phyloP scores from a whole-genome alignment of 2,888 invertebrate genomes.

The Stomorhina lunata region DNA sequence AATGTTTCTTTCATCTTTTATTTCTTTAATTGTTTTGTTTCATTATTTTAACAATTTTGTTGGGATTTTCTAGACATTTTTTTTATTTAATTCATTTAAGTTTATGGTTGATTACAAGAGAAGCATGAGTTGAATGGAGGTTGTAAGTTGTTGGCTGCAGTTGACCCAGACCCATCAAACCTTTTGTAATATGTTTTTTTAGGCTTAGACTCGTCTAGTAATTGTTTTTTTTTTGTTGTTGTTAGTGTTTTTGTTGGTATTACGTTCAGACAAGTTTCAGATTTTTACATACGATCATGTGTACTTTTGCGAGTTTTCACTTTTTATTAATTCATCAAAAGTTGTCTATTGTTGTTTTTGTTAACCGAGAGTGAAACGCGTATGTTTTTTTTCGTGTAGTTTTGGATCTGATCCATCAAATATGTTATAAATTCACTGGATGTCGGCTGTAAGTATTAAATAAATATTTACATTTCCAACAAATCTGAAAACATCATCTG shows the following conservation, averaged over 20 bases:
- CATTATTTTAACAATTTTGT: constrained; percentile 42
- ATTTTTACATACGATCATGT: constrained; percentile 3
- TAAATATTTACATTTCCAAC: neutral
- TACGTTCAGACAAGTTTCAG: neutral
- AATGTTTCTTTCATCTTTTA: constrained; percentile 30
- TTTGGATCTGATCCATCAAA: constrained; percentile 56
- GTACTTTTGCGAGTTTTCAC: constrained; percentile 61
- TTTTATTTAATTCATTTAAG: constrained; percentile 36
- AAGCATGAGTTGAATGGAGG: neutral
- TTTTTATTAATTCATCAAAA: constrained; percentile 64
- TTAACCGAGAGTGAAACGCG: neutral
- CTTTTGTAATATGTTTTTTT: neutral
- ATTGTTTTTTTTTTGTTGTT: neutral
- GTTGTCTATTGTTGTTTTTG: constrained; percentile 20
- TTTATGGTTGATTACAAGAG: constrained; percentile 9
- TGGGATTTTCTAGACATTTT: constrained; percentile 48
- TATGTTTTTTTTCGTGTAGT: constrained; percentile 22
- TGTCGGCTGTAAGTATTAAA: constrained; percentile 5
- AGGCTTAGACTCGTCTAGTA: neutral
- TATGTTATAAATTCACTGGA: constrained; percentile 49
- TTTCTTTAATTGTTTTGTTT: constrained; percentile 34
- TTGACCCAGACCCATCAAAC: constrained; percentile 20
- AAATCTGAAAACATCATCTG: constrained; percentile 2
- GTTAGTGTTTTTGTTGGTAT: neutral
- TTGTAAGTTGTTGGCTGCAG: neutral